Percentiles rank a stretch among this genome's conserved stretches.
phyloP scores from a whole-genome alignment of 2,113 vertebrate species.

The Pedetes capensis region DNA sequence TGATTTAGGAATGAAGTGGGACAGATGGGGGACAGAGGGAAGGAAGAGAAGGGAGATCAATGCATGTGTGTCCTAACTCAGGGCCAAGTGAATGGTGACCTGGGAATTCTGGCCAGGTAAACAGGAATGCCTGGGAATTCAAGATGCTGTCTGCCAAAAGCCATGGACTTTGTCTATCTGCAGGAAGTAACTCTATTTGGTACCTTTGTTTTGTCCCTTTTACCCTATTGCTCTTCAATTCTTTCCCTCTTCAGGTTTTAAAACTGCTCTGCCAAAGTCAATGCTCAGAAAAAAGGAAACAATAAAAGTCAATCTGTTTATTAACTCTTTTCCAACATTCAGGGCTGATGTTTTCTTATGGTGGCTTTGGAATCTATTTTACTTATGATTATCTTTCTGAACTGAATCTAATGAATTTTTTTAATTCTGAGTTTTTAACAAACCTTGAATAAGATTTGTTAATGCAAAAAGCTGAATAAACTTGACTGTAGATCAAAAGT shows the following conservation, averaged over 20 bases:
- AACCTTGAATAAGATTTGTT: not conserved
- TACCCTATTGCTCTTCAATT: not conserved
- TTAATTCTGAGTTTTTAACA: not conserved
- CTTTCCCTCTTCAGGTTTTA: not conserved
- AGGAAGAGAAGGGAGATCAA: not conserved
- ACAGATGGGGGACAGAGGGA: not conserved
- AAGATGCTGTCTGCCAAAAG: not conserved
- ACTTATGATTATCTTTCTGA: not conserved
- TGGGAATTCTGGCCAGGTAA: no score
- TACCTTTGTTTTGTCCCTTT: not conserved
- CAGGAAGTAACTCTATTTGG: not conserved
- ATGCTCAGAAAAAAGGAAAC: not conserved
- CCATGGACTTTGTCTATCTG: not conserved
- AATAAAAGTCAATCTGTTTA: not conserved
- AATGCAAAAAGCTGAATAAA: not conserved
- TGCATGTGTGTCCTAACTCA: not conserved
- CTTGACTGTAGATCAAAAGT: not conserved
- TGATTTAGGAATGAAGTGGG: not conserved
- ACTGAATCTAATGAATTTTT: not conserved
- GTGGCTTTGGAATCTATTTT: not conserved
- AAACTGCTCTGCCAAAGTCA: not conserved
- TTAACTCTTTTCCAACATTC: not conserved
- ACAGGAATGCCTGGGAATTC: not conserved
- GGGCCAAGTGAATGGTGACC: accelerated
- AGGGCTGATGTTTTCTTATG: accelerated